Base-by-base conservation (phyloP, 2,888 invertebrate genomes). In the Hirtodrosophila trivittata region DNA sequence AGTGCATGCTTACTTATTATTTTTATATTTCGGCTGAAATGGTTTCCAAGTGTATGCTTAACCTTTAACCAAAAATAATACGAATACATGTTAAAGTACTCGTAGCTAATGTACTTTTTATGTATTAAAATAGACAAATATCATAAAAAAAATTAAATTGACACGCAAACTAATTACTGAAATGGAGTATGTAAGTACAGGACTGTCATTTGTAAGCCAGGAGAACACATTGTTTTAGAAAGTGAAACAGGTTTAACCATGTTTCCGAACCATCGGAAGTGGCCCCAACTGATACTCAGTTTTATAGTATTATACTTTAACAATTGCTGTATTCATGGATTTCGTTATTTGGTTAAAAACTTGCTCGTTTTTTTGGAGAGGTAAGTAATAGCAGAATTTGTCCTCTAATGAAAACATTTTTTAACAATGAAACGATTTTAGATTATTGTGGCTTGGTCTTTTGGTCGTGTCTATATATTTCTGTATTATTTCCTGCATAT, bases 281-380 rank as follows among this genome's bases (percentile, higher is more conserved):
- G 67, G 38, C 35, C 46, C 0, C 16, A 10, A 12, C 1, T 7
- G 2, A 18, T 63, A 2, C n/a, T 62, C 1, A 26, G 41, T 14
- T 88, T 77, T 54, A 52, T 81, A 4, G 49, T 69, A 47, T 66
- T 84, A n/a, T 90, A 89, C 58, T 85, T 89, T 12, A 67, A 71
- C 28, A 85, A 87, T 30, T 87, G 88, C 46, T 80, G 86, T 49
- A 88, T 89, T 39, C 90, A 90, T 65, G 90, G 90, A 4, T 86
- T 90, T 43, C 70, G 77, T 0, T 90, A 89, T 52, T 56, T 90
- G 1, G 84, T 84, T 0, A 75, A 81, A 14, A 14, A 50, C 3
- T 41, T 72, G 26, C 55, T 89, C 1, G 67, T 83, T 0, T 25
- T 87, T 1, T 5, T 88, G 3, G 90, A 90, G 30, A 82, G 83